phyloP scores from a whole-genome alignment of 2,113 vertebrate species.

The Nyctereutes procyonoides region DNA sequence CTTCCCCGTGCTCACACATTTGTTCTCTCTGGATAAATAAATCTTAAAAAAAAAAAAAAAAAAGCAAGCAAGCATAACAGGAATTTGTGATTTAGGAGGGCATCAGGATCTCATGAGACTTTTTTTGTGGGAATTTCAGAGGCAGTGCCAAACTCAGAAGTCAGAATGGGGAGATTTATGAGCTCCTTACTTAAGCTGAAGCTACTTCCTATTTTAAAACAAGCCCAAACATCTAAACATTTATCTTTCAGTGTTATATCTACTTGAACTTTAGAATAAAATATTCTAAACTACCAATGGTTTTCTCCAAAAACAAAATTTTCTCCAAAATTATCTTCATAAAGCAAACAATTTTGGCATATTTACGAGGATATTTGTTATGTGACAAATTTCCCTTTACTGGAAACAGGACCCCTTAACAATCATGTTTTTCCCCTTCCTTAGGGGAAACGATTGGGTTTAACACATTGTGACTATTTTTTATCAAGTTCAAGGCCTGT shows the following conservation, averaged over 20 bases:
- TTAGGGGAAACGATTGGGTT: background rate
- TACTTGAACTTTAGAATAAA: background rate
- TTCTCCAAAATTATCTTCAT: background rate
- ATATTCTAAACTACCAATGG: background rate
- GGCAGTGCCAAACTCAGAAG: background rate
- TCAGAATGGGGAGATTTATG: background rate
- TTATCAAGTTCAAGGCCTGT: background rate
- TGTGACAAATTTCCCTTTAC: background rate
- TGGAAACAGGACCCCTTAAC: background rate
- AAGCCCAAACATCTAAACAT: background rate
- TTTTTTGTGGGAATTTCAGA: background rate
- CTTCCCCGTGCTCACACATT: background rate
- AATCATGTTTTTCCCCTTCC: background rate
- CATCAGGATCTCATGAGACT: background rate
- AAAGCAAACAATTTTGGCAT: background rate
- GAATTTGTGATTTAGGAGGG: background rate
- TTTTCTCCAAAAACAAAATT: background rate
- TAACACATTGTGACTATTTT: background rate
- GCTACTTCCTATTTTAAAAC: background rate
- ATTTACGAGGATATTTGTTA: background rate
- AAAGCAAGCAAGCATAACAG: background rate
- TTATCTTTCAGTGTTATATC: background rate
- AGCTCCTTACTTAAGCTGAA: background rate
- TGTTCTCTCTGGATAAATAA: background rate
- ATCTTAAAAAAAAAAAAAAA: background rate